Evolutionary conservation across 2,797 vertebrate species (phyloP).

Genomic region (Lateolabrax maculatus): DNA sequence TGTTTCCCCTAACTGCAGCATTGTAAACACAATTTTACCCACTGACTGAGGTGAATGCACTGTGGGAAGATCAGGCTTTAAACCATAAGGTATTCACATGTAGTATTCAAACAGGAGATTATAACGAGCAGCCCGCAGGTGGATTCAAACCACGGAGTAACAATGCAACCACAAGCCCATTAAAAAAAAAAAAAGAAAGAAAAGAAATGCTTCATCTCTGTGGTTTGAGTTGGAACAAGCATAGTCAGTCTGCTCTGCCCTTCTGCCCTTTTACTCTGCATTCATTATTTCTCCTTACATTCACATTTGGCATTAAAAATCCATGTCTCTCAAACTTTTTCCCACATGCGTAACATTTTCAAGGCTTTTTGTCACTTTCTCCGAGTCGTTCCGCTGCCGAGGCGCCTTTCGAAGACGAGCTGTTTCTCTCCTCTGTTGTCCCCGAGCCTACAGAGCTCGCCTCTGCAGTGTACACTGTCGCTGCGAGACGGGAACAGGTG

Average conservation of each 20-base stretch:
- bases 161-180: not conserved
- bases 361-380: constrained; percentile 25
- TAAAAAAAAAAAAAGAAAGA: constrained; percentile 18
- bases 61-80: not conserved
- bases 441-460: not conserved
- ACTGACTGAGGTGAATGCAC: not conserved
- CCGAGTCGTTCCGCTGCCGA: not conserved
- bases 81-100: not conserved
- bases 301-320: constrained; percentile 22
- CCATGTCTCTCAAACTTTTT: constrained; percentile 8
- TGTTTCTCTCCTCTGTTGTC: not conserved
- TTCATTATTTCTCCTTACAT: constrained; percentile 28
- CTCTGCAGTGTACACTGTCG: not conserved
- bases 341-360: constrained; percentile 4
- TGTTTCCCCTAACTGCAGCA: not conserved
- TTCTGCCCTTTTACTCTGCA: constrained; percentile 19
- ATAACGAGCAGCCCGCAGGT: constrained; percentile 4
- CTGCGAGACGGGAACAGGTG: constrained; percentile 34
- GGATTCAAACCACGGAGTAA: not conserved
- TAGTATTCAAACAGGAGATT: constrained; percentile 9
- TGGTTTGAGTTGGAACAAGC: constrained; percentile 19
- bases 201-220: constrained; percentile 11
- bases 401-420: constrained; percentile 9
- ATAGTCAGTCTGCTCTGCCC: not conserved
- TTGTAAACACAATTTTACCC: not conserved